phyloP scores from a whole-genome alignment of 2,797 vertebrate species.

The Peromyscus eremicus region DNA sequence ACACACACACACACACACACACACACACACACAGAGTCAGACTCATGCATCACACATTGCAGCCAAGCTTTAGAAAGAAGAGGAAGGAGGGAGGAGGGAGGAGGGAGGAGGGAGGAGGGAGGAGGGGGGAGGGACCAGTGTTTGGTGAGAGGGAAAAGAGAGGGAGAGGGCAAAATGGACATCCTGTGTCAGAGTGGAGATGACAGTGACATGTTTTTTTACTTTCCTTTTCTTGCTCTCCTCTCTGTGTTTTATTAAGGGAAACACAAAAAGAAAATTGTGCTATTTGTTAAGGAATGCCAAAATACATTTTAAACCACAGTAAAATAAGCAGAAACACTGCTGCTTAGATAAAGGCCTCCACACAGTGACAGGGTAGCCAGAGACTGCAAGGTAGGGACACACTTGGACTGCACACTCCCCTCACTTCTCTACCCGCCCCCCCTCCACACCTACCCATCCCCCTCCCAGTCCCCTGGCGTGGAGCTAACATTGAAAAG shows the following conservation, averaged over 20 bases:
- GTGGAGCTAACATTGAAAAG: rapidly evolving
- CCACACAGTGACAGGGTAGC: neutral
- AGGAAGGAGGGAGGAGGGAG: neutral
- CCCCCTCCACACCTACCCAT: no score
- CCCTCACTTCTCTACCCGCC: neutral
- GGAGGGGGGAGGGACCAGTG: neutral
- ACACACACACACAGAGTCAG: no score
- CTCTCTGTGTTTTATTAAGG: slow-evolving; percentile 83
- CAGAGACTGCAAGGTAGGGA: neutral
- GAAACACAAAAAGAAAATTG: slow-evolving; percentile 81
- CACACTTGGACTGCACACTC: no score
- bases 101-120: neutral
- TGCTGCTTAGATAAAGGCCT: neutral
- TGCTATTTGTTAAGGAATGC: slow-evolving; percentile 81
- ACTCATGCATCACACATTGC: neutral
- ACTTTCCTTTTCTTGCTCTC: slow-evolving; percentile 79
- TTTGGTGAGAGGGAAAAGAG: neutral
- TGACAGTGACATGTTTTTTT: slow-evolving; percentile 72
- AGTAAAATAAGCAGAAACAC: slow-evolving; percentile 68
- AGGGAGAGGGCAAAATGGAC: neutral
- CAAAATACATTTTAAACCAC: slow-evolving; percentile 64
- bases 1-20: neutral
- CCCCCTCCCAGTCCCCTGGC: neutral
- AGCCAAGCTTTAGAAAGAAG: neutral
- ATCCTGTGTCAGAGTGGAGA: slow-evolving; percentile 51